Conservation (phyloP, 2,113 vertebrate species). For the Tricholaema leucomelas region DNA sequence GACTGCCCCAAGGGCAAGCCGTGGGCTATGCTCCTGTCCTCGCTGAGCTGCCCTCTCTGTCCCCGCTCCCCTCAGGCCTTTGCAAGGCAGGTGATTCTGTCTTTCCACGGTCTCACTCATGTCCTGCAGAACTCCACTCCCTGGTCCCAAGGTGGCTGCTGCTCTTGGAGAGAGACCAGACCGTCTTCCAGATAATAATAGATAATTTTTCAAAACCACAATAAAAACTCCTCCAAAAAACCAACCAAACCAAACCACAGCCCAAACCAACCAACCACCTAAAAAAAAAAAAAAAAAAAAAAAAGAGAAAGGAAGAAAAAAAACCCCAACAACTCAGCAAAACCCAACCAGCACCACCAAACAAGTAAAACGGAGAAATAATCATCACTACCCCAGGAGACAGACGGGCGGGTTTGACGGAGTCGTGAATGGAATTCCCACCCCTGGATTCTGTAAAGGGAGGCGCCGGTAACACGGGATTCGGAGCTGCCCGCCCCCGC, state of each 20-base stretch:
- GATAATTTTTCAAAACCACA: fast-evolving
- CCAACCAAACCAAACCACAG: neutral
- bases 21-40: neutral
- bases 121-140: neutral
- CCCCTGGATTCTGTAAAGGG: neutral
- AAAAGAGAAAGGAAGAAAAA: neutral
- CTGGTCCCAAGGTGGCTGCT: neutral
- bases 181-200: neutral
- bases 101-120: neutral
- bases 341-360: neutral
- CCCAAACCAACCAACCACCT: neutral
- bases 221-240: neutral
- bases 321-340: neutral
- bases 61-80: neutral
- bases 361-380: neutral
- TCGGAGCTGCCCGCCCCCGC: neutral
- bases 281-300: neutral
- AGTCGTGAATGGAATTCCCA: neutral
- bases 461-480: neutral
- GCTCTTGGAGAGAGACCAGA: neutral
- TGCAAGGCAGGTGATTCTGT: neutral
- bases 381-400: fast-evolving
- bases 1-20: neutral
- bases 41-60: neutral
- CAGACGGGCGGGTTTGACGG: neutral